These are phyloP conservation scores for Cataglyphis rosenhaueri DNA, from an alignment of 2,888 invertebrate species.

Conservation along the genomic window DNA sequence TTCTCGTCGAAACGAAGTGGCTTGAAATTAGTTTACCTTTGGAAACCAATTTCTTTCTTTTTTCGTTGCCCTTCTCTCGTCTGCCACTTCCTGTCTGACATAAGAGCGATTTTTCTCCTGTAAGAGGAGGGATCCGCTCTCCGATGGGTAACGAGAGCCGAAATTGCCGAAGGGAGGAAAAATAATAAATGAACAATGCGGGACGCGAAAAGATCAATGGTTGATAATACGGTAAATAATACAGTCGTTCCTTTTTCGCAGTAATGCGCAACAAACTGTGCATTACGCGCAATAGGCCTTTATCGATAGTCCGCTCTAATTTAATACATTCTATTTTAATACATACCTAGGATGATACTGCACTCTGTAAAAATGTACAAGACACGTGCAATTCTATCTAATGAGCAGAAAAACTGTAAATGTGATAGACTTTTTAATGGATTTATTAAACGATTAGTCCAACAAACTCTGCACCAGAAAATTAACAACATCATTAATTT, in stretches of 20 bases:
- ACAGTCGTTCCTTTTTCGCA: constrained; percentile 41
- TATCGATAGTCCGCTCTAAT: constrained; percentile 7
- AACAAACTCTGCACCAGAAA: not conserved
- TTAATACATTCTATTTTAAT: not conserved
- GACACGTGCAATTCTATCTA: not conserved
- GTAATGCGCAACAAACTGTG: not conserved
- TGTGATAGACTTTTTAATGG: not conserved
- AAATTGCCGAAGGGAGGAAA: constrained; percentile 67
- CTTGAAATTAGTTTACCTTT: constrained; percentile 78
- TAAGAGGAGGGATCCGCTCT: constrained; percentile 23
- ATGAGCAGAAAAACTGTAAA: constrained; percentile 17
- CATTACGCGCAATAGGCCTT: constrained; percentile 12
- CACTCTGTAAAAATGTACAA: constrained; percentile 20
- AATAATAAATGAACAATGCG: constrained; percentile 71
- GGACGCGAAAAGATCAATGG: constrained; percentile 67
- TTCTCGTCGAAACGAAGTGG: constrained; percentile 70
- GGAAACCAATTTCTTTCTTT: constrained; percentile 75
- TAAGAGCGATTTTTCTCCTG: constrained; percentile 62
- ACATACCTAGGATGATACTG: constrained; percentile 9
- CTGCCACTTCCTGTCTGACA: constrained; percentile 65
- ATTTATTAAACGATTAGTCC: not conserved
- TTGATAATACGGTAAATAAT: constrained; percentile 63
- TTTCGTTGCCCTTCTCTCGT: constrained; percentile 59
- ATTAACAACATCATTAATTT: constrained; percentile 11
- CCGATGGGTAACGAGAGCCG: constrained; percentile 51